phyloP scores from a whole-genome alignment of 2,888 invertebrate species.

The Habroteleia sp. region DNA sequence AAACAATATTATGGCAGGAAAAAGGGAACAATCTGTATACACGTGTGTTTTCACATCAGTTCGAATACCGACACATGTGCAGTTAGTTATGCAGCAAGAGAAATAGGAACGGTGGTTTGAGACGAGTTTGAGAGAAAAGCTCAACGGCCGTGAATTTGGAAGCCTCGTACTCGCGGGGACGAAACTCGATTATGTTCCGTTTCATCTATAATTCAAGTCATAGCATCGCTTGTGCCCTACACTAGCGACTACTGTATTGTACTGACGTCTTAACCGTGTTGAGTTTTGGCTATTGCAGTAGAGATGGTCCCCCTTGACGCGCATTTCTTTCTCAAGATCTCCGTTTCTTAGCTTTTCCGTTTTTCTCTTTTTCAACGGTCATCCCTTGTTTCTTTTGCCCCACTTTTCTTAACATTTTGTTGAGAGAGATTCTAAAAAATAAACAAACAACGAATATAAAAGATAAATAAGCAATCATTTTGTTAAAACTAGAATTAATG shows the following conservation, averaged over 20 bases:
- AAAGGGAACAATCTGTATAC: not conserved
- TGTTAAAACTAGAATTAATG: no score
- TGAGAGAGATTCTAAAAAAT: no score
- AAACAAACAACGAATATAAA: no score
- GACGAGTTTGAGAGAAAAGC: conserved; percentile 58
- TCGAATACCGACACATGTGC: conserved; percentile 65
- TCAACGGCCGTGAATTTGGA: conserved; percentile 43
- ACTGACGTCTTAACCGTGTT: conserved; percentile 69
- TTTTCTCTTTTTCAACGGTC: conserved; percentile 12
- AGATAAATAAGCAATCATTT: no score
- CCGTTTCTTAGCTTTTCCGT: conserved; percentile 4
- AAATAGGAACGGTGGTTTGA: conserved; percentile 39
- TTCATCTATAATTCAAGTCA: conserved; percentile 76
- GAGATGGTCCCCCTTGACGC: conserved; percentile 65
- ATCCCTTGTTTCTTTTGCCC: not conserved
- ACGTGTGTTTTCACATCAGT: conserved; percentile 49
- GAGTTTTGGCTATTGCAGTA: conserved; percentile 51
- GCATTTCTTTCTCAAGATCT: conserved; percentile 53
- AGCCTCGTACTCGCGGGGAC: conserved; percentile 46
- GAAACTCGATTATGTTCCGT: conserved; percentile 76
- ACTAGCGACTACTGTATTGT: conserved; percentile 72
- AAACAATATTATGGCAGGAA: conserved; percentile 2
- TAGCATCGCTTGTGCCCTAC: conserved; percentile 74
- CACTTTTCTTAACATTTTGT: not conserved
- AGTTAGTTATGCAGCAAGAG: conserved; percentile 66